These are phyloP conservation scores for Scaptomyza flava DNA, from an alignment of 2,888 invertebrate genomes.

Conservation along the genomic window DNA sequence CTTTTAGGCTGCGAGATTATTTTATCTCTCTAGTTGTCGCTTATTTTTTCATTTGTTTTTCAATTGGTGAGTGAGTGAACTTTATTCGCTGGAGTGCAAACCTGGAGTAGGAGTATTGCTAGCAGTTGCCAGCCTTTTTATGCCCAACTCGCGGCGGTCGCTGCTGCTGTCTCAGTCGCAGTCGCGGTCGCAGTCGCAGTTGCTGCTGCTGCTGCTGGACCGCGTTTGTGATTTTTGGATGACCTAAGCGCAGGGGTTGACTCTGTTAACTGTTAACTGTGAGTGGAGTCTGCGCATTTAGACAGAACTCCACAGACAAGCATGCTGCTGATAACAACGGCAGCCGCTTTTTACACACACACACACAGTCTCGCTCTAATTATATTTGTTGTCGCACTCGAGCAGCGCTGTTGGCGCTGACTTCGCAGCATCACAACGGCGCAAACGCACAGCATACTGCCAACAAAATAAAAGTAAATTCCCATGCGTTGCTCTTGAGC, in stretches of 20 bases:
- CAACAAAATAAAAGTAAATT: slow-evolving; percentile 31
- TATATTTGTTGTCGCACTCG: slow-evolving; percentile 64
- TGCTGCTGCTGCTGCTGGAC: slow-evolving; percentile 43
- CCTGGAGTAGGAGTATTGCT: slow-evolving; percentile 83
- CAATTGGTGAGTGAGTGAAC: slow-evolving; percentile 60
- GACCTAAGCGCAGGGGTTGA: slow-evolving; percentile 50
- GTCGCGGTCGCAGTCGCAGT: slow-evolving; percentile 15
- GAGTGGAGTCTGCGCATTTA: slow-evolving; percentile 56
- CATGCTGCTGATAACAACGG: slow-evolving; percentile 50
- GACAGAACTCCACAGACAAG: slow-evolving; percentile 1
- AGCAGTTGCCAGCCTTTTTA: slow-evolving; percentile 82
- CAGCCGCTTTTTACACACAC: slow-evolving; percentile 8
- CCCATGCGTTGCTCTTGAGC: slow-evolving; percentile 68
- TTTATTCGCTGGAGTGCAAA: slow-evolving; percentile 72
- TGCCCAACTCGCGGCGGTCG: slow-evolving; percentile 60
- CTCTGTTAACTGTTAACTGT: slow-evolving; percentile 37
- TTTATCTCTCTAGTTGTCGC: slow-evolving; percentile 5
- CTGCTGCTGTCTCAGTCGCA: slow-evolving; percentile 19
- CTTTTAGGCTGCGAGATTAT: slow-evolving; percentile 23
- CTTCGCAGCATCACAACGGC: slow-evolving; percentile 47
- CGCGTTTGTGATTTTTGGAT: slow-evolving; percentile 35
- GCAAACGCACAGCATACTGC: slow-evolving; percentile 59
- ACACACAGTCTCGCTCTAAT: slow-evolving; percentile 48
- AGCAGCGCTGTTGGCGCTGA: slow-evolving; percentile 28
- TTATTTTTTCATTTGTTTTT: neutral